Conservation (phyloP, 2,797 vertebrate species). For the Lacerta viridis region DNA sequence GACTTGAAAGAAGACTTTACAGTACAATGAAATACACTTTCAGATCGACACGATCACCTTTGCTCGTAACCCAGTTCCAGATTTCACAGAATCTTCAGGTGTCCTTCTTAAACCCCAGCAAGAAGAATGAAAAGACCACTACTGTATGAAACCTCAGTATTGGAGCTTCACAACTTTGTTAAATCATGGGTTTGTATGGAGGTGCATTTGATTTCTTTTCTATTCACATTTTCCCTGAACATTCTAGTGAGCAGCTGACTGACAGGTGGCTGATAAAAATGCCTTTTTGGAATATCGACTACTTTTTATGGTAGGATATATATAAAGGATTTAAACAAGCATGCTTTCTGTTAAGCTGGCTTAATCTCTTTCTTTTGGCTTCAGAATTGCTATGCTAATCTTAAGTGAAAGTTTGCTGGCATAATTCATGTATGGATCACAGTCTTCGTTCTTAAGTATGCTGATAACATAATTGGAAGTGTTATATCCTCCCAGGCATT, state of each 20-base stretch:
- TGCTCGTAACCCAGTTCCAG: neutral
- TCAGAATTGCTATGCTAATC: slow-evolving; percentile 10
- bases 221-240: neutral
- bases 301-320: slow-evolving; percentile 3
- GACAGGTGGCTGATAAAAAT: neutral
- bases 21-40: neutral
- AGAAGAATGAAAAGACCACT: neutral
- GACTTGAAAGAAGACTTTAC: neutral
- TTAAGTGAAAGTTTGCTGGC: slow-evolving; percentile 5
- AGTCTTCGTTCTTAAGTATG: neutral
- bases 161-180: neutral
- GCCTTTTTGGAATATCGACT: neutral
- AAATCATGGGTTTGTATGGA: neutral
- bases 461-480: neutral
- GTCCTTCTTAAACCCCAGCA: too few species aligned
- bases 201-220: neutral
- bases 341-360: neutral
- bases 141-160: neutral
- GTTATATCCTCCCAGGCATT: neutral
- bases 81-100: neutral
- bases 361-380: neutral
- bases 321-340: neutral
- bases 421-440: slow-evolving; percentile 9
- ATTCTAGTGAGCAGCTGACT: neutral
- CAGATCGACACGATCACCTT: neutral